phyloP scores from a whole-genome alignment of 1,140 invertebrate species.

The Heliconius eleuchia region DNA sequence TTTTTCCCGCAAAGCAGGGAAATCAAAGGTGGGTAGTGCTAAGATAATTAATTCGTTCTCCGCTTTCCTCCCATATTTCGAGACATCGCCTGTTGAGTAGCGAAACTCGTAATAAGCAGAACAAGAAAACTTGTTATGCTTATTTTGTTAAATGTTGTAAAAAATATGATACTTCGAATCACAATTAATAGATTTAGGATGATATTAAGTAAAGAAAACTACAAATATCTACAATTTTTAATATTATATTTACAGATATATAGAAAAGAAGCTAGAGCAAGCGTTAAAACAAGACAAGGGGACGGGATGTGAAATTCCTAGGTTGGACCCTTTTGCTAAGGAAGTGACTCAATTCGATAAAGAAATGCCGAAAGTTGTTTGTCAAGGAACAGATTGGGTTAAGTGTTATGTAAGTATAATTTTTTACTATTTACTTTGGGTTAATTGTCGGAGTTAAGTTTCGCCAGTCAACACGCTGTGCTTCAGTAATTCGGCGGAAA shows the following conservation, averaged over 20 bases:
- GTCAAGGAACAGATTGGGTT: slow-evolving; percentile 63
- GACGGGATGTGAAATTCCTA: slow-evolving; percentile 64
- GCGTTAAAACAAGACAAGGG: slow-evolving; percentile 65
- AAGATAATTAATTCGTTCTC: too few species aligned
- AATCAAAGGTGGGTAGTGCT: too few species aligned
- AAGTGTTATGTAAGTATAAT: slow-evolving; percentile 65
- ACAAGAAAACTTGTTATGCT: too few species aligned
- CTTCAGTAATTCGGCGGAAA: too few species aligned
- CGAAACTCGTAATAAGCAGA: too few species aligned
- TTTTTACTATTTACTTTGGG: background rate
- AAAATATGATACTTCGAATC: too few species aligned
- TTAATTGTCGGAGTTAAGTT: background rate
- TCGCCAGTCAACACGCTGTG: background rate
- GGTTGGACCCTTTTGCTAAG: slow-evolving; percentile 59
- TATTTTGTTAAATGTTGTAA: too few species aligned
- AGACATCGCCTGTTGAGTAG: too few species aligned
- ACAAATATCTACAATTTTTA: background rate
- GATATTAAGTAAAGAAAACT: background rate
- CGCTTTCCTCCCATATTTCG: too few species aligned
- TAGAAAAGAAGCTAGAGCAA: slow-evolving; percentile 57
- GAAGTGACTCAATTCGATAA: slow-evolving; percentile 63
- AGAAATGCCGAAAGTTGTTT: slow-evolving; percentile 49
- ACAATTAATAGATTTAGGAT: background rate
- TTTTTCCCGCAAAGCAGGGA: too few species aligned
- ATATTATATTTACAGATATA: slow-evolving; percentile 46